Conservation (phyloP, 2,113 vertebrate species). For the Ageneiosus marmoratus region DNA sequence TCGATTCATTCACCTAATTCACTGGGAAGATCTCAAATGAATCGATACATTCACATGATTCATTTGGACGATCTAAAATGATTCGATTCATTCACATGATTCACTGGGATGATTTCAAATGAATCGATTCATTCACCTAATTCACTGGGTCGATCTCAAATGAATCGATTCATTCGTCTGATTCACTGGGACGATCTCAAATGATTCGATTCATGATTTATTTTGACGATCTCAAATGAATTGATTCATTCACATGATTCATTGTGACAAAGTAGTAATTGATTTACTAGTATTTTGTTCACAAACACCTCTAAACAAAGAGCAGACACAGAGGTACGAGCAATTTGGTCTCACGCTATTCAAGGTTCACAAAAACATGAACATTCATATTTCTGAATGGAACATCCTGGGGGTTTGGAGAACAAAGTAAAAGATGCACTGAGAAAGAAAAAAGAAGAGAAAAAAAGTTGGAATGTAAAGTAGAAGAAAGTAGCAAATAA, state of each 20-base stretch:
- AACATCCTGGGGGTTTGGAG: slow-evolving; percentile 63
- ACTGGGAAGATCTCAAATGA: neutral
- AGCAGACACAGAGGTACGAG: slow-evolving; percentile 59
- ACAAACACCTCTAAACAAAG: slow-evolving; percentile 6
- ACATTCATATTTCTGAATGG: slow-evolving; percentile 85
- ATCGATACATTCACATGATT: neutral
- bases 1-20: neutral
- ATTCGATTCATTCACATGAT: neutral
- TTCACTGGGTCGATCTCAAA: neutral
- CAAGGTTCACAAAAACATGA: slow-evolving; percentile 79
- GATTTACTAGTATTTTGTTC: slow-evolving; percentile 33
- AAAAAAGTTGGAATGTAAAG: neutral
- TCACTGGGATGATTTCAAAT: neutral
- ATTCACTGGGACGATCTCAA: neutral
- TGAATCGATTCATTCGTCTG: neutral
- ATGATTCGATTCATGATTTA: neutral
- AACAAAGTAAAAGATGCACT: slow-evolving; percentile 29
- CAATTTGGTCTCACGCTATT: slow-evolving; percentile 83
- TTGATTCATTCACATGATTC: neutral
- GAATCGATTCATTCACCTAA: neutral
- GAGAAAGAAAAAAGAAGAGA: slow-evolving; percentile 16
- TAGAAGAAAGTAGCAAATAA: neutral
- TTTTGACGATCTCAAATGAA: too few species aligned
- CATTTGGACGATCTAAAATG: neutral
- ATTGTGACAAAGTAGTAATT: neutral